Evolutionary conservation across 1,140 invertebrate genomes (phyloP), one percentile per base, ranked within the genome.

Genomic region (Oryzaephilus surinamensis): DNA sequence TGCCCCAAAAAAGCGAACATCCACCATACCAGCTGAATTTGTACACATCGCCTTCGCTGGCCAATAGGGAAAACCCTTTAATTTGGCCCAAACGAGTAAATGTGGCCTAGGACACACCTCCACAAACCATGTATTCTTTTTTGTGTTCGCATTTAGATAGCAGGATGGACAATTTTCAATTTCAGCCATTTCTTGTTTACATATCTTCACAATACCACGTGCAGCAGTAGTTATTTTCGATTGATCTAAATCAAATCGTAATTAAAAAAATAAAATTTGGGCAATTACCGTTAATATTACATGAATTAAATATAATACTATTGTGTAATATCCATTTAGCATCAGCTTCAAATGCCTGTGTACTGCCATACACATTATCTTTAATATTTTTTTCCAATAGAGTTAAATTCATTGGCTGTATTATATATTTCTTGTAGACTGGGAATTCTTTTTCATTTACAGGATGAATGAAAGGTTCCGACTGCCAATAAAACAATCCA

Each of bases 61-160:
- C 91, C 92, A 95, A 64, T 83, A 92, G 2, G 91, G 92, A 55
- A 92, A 95, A 71, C 71, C 90, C 68, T 93, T 94, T 0, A 95
- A 63, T 57, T 92, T 91, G 0, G 90, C 90, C 89, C 89, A 94
- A 0, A 94, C 77, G 14, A 95, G 60, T 1, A 85, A 67, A 65
- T 96, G 92, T 2, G 91, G 90, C 27, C 75, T 71, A 51, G 82
- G 76, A 67, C 91, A 97, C 2, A 88, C 84, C 60, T 92, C 85
- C 1, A 83, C 79, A 59, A 95, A 95, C 89, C 89, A 95, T 5
- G 81, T 76, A 17, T 79, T 77, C 37, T 77, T 67, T 26, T 80
- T 75, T n/a, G 79, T 77, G 48, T 89, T 85, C 10, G 90, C 81
- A 52, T 86, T 88, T 15, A 77, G 66, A 59, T 94, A 95, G 58